Percentiles rank a stretch among this genome's conserved stretches.
Evolutionary conservation across 1,140 invertebrate genomes (phyloP).

Genomic region (Eupristina koningsbergeri): DNA sequence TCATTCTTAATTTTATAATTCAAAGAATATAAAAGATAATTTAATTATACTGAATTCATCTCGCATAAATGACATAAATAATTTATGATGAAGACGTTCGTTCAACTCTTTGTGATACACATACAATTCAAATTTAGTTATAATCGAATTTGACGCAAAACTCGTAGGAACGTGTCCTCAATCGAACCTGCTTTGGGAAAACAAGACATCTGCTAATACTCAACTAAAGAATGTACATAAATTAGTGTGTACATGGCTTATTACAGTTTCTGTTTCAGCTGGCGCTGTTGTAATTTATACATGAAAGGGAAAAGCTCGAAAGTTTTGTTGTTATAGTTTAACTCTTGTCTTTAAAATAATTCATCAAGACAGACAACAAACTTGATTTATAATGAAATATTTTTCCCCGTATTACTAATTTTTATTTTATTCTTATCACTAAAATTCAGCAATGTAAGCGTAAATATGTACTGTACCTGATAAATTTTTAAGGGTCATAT

Average conservation of each 20-base stretch:
- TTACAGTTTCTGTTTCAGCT: neutral
- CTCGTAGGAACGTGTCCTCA: neutral
- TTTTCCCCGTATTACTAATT: no score
- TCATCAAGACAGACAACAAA: neutral
- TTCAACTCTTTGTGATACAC: neutral
- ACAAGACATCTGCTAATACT: neutral
- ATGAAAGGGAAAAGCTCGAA: neutral
- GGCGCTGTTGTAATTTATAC: neutral
- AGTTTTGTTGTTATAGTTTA: neutral
- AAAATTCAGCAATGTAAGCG: no score
- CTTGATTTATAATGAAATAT: no score
- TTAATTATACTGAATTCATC: no score
- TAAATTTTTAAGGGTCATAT: no score
- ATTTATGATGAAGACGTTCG: neutral
- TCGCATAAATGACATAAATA: no score
- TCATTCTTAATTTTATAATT: no score
- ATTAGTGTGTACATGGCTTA: neutral
- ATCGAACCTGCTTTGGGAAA: neutral
- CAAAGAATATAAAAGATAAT: no score
- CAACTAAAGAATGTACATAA: neutral
- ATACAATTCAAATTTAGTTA: neutral
- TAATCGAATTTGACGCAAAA: constrained; percentile 4
- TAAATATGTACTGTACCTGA: no score
- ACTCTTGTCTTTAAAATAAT: neutral
- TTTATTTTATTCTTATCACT: no score